Evolutionary conservation across 2,113 vertebrate genomes (phyloP), one percentile per base, ranked within the genome.

Genomic region (Antennarius striatus): DNA sequence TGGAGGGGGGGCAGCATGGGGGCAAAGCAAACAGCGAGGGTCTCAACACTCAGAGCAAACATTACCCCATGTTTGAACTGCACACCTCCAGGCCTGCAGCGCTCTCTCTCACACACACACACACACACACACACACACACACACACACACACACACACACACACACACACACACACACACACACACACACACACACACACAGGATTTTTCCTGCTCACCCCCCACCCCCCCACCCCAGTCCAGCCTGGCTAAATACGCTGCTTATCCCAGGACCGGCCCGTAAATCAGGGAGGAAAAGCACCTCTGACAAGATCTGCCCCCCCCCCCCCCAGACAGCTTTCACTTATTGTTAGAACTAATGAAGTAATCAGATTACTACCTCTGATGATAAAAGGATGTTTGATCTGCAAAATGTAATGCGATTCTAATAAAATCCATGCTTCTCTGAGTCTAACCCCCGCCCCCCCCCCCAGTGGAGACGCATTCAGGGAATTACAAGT

Each of bases 41-140:
- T 89, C 89, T 90, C 88, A 83, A 77, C 78, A 79, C 81, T 86
- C 79, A 82, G 79, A 90, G 89, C 84, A 88, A 92, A 92, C 86
- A 92, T 85, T 75, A 65, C 83, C 83, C 86, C 61, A 77, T 90
- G 88, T 93, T 92, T 93, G 90, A 93, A 91, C 90, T 92, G 68
- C 82, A 89, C 89, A 90, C 88, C 86, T 92, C 86, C 70, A 48
- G 82, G 40, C 61, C 73, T 77, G 67, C 68, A 83, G 52, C 72
- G 88, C 88, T 83, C 84, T 77, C 89, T n/a, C n/a, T 22, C 22
- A 22, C 22, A 22, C 22, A 22, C 22, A 22, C 22, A 22, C 22
- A 22, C 22, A 22, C 22, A 22, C 22, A 22, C 22, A 22, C 22
- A 22, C 22, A 22, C 22, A 22, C 22, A 22, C 22, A 22, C 22